phyloP scores from a whole-genome alignment of 2,888 invertebrate species.

The Chloroclystis v-ata region DNA sequence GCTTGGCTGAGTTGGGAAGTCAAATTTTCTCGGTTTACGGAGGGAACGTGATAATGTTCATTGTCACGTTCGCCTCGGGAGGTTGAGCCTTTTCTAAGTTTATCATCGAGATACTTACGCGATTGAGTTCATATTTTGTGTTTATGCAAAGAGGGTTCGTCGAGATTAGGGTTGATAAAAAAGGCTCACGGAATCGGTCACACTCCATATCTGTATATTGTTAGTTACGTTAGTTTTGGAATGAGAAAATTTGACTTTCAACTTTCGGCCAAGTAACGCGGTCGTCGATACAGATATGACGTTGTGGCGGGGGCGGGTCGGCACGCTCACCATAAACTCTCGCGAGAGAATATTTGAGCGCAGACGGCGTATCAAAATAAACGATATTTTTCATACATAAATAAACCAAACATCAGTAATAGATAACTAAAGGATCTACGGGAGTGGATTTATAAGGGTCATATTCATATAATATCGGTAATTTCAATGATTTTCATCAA shows the following conservation, averaged over 20 bases:
- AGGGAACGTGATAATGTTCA: constrained; percentile 15
- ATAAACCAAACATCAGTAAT: not conserved
- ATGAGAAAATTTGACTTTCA: constrained; percentile 68
- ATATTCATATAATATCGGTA: too few relatives aligned
- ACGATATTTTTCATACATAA: not conserved
- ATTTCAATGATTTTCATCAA: too few relatives aligned
- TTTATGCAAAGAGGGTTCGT: too few relatives aligned
- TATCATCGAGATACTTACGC: too few relatives aligned
- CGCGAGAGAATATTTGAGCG: constrained; percentile 52
- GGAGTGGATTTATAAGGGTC: too few relatives aligned
- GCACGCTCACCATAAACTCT: constrained; percentile 53
- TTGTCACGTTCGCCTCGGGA: constrained; percentile 14
- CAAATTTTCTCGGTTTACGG: constrained; percentile 58
- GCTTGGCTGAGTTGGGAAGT: constrained; percentile 66
- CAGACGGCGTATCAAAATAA: not conserved
- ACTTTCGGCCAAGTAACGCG: constrained; percentile 52
- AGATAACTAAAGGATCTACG: not conserved
- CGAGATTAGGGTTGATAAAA: constrained; percentile 36
- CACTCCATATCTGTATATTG: constrained; percentile 71
- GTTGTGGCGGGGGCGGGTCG: constrained; percentile 63
- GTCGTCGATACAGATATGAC: constrained; percentile 68
- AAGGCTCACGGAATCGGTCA: constrained; percentile 56
- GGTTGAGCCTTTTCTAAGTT: constrained; percentile 15
- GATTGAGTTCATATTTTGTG: too few relatives aligned
- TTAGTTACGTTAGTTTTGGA: constrained; percentile 31